Percentiles rank a stretch among this genome's conserved stretches.
These are phyloP conservation scores for Caenorhabditis remanei DNA, from an alignment of 1,140 invertebrate genomes.

Conservation along the genomic window DNA sequence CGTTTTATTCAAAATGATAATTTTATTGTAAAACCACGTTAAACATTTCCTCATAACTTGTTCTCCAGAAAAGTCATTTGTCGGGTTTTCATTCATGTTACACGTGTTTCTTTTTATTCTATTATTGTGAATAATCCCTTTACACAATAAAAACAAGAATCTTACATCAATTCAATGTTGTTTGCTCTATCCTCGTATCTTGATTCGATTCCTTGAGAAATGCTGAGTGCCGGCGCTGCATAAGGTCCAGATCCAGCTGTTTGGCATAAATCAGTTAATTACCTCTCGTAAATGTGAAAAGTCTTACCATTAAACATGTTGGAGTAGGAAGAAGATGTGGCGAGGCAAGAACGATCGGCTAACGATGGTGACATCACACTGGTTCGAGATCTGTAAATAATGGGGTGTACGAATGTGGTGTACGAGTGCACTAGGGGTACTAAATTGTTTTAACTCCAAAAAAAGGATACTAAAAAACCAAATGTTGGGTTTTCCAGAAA, in stretches of 20 bases:
- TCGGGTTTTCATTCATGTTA: too few relatives aligned
- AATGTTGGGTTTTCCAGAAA: too few relatives aligned
- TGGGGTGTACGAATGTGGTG: background rate
- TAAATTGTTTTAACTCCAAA: background rate
- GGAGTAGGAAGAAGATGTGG: conserved; percentile 24
- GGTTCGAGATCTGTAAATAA: conserved; percentile 20
- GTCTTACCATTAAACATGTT: conserved; percentile 58
- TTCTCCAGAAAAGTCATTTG: too few relatives aligned
- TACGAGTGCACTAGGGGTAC: background rate
- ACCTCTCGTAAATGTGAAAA: background rate
- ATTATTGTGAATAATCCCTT: too few relatives aligned
- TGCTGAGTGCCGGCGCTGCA: conserved; percentile 72
- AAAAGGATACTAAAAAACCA: background rate
- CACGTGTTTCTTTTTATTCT: too few relatives aligned
- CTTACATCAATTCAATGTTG: conserved; percentile 71
- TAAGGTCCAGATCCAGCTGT: conserved; percentile 70
- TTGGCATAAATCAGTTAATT: conserved; percentile 30
- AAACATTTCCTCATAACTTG: too few relatives aligned
- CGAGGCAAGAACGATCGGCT: conserved; percentile 43
- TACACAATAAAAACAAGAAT: too few relatives aligned
- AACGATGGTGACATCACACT: conserved; percentile 52
- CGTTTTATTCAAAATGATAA: too few relatives aligned
- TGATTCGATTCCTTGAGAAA: conserved; percentile 74
- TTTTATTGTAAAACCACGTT: too few relatives aligned
- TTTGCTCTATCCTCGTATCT: conserved; percentile 73